These are phyloP conservation scores for Lagorchestes hirsutus DNA, from an alignment of 2,797 vertebrate species.

Conservation along the genomic window DNA sequence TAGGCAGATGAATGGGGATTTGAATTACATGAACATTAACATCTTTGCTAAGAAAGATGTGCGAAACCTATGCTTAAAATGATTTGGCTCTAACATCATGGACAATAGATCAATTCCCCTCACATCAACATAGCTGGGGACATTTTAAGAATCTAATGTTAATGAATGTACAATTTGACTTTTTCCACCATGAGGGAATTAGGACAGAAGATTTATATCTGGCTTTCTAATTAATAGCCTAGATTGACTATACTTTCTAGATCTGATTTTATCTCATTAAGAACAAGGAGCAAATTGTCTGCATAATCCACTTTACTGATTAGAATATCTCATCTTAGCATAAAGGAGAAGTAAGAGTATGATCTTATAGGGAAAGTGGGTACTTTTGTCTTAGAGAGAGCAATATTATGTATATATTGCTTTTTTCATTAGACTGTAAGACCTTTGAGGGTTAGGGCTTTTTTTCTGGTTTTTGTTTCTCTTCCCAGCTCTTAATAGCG, in stretches of 20 bases:
- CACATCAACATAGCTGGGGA: constrained; percentile 52
- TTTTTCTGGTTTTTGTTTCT: not conserved
- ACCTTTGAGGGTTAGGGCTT: not conserved
- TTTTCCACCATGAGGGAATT: constrained; percentile 64
- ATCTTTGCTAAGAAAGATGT: constrained; percentile 51
- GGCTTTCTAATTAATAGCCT: constrained; percentile 69
- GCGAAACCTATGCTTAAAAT: constrained; percentile 46
- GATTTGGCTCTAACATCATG: constrained; percentile 47
- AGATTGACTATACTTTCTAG: constrained; percentile 36
- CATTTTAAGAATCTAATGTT: constrained; percentile 52
- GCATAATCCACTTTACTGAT: not conserved
- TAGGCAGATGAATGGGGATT: constrained; percentile 47
- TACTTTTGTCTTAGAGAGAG: too few species aligned
- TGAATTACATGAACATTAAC: constrained; percentile 61
- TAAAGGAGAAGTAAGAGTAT: not conserved
- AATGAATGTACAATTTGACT: constrained; percentile 74
- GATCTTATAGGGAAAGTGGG: rapidly evolving
- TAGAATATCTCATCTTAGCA: not conserved
- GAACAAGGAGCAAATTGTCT: constrained; percentile 28
- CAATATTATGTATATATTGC: not conserved
- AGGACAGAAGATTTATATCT: constrained; percentile 66
- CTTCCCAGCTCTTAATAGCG: not conserved
- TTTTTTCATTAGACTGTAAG: not conserved
- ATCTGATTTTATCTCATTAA: constrained; percentile 52
- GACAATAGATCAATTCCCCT: constrained; percentile 54